Conservation (phyloP, 2,113 vertebrate species). For the Clinocottus analis region DNA sequence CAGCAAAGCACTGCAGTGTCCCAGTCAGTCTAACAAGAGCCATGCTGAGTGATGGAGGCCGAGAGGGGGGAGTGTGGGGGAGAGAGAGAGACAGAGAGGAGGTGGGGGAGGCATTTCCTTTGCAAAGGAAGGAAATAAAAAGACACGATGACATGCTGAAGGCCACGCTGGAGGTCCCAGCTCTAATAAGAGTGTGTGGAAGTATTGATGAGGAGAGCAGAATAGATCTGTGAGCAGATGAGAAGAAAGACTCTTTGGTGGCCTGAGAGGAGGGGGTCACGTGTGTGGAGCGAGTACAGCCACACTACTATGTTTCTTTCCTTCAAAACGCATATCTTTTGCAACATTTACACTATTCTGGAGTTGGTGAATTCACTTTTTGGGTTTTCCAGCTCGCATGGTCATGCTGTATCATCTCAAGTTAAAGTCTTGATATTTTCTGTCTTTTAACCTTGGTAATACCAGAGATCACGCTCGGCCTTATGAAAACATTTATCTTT, state of each 20-base stretch:
- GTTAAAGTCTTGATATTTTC: not conserved
- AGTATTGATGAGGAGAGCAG: not conserved
- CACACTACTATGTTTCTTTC: not conserved
- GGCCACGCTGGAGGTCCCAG: slow-evolving; percentile 18
- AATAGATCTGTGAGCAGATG: slow-evolving; percentile 6
- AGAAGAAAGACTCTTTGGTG: not conserved
- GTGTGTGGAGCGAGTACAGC: not conserved
- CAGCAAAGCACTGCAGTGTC: slow-evolving; percentile 24
- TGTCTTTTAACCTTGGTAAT: not conserved
- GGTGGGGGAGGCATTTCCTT: not conserved
- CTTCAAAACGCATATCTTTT: no score
- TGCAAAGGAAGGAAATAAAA: slow-evolving; percentile 10
- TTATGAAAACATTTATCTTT: no score
- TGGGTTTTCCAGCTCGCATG: no score
- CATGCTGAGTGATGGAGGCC: slow-evolving; percentile 23
- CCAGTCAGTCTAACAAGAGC: not conserved
- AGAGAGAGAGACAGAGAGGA: not conserved
- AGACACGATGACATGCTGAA: slow-evolving; percentile 4
- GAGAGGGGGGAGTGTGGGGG: not conserved
- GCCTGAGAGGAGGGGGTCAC: slow-evolving; percentile 1
- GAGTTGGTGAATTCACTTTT: no score
- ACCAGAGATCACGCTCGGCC: not conserved
- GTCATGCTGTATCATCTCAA: no score
- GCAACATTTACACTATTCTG: no score
- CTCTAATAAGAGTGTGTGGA: not conserved